These are phyloP conservation scores for Platichthys stellatus DNA, from an alignment of 2,113 vertebrate genomes.

Conservation along the genomic window DNA sequence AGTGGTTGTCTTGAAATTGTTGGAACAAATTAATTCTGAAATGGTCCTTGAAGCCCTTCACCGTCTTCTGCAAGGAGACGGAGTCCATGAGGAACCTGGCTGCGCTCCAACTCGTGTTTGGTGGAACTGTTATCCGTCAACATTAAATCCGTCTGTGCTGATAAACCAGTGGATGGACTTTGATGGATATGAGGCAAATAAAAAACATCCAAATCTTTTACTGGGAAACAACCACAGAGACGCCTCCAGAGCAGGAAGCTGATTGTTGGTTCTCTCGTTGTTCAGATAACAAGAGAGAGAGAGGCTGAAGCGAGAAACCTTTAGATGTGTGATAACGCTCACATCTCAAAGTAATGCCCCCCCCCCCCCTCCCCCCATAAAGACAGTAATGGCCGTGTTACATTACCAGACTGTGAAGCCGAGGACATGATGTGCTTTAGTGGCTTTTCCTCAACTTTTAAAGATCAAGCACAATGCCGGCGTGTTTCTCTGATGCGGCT, in stretches of 20 bases:
- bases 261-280: not conserved
- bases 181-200: conserved; percentile 44
- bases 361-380: not conserved
- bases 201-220: conserved; percentile 4
- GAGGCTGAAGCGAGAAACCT: not conserved
- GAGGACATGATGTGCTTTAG: not conserved
- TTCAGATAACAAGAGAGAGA: not conserved
- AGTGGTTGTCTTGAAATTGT: not conserved
- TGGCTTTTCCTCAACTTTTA: not conserved
- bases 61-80: conserved; percentile 1
- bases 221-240: conserved; percentile 8
- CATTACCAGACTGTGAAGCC: not conserved
- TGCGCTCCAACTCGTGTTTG: conserved; percentile 2
- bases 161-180: conserved; percentile 32
- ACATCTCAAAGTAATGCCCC: not conserved
- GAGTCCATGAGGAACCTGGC: not conserved
- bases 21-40: not conserved
- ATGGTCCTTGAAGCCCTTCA: not conserved
- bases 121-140: conserved; percentile 17
- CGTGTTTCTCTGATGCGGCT: not conserved
- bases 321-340: not conserved
- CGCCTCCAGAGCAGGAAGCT: not conserved
- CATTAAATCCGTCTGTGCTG: conserved; percentile 24
- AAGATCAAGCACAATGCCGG: not conserved
- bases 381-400: not conserved